phyloP scores from a whole-genome alignment of 2,113 vertebrate genomes.

The Henicopernis longicauda region DNA sequence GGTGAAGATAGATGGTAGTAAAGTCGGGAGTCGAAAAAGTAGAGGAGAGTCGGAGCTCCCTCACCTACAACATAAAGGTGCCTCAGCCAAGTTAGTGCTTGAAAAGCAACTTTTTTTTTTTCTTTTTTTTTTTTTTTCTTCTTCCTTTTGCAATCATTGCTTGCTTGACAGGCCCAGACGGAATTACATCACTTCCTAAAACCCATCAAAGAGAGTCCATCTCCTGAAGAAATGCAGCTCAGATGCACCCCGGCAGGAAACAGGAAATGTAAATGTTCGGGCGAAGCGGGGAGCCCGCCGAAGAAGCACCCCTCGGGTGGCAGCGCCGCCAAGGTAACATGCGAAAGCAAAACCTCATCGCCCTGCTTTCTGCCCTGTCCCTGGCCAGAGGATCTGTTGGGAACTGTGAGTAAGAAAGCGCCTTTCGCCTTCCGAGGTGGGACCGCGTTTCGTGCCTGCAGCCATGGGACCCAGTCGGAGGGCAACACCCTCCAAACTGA shows the following conservation, averaged over 20 bases:
- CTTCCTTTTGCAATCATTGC: constrained; percentile 74
- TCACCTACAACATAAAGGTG: not conserved
- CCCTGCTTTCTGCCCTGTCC: constrained; percentile 42
- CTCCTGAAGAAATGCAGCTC: constrained; percentile 75
- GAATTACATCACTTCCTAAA: constrained; percentile 91
- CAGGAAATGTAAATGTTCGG: constrained; percentile 81
- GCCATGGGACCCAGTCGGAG: constrained; percentile 14
- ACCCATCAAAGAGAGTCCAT: constrained; percentile 75
- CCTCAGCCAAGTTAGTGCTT: constrained; percentile 27
- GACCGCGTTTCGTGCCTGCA: not conserved
- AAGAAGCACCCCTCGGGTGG: constrained; percentile 47
- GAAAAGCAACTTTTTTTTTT: constrained; percentile 43
- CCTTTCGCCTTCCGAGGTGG: not conserved
- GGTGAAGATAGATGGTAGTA: not conserved
- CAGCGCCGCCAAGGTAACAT: constrained; percentile 55
- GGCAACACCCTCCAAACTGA: constrained; percentile 38
- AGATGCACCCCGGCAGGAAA: constrained; percentile 78
- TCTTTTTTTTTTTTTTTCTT: not conserved
- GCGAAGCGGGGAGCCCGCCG: constrained; percentile 19
- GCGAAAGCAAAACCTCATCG: not conserved
- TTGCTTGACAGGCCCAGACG: constrained; percentile 82
- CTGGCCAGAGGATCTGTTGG: not conserved
- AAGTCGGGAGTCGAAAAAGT: not conserved
- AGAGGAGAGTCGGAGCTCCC: not conserved
- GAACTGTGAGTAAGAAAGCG: constrained; percentile 69